Conservation (phyloP, 37 sponge, comb jelly and placozoan species). For the Halichondria panicea region DNA sequence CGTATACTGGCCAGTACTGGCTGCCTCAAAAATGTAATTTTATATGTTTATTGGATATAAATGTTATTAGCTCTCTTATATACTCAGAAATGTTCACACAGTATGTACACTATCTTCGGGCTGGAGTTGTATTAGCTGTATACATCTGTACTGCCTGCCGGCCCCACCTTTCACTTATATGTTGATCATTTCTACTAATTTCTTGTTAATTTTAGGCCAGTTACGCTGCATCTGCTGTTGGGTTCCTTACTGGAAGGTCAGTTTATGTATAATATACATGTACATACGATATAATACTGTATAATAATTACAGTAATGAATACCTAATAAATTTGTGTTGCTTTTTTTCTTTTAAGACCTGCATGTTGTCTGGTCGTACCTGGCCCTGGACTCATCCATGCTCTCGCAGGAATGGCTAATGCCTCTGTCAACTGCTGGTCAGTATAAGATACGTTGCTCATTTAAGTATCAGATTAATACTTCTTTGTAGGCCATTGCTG, state of each 20-base stretch:
- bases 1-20: no score
- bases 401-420: slow-evolving; percentile 93
- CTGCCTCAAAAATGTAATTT: no score
- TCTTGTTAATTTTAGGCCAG: slow-evolving; percentile 60
- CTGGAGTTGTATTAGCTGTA: no score
- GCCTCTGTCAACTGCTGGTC: slow-evolving; percentile 94
- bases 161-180: no score
- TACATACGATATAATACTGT: background rate
- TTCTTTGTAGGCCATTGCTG: slow-evolving; percentile 74
- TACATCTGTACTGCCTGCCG: no score
- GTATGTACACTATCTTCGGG: no score
- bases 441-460: background rate
- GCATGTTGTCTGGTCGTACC: slow-evolving; percentile 88
- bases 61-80: no score
- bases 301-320: background rate
- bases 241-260: slow-evolving; percentile 87
- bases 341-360: slow-evolving; percentile 50
- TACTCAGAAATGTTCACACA: no score
- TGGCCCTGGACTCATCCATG: slow-evolving; percentile 93
- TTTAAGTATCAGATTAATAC: background rate
- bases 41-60: no score
- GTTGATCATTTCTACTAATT: background rate
- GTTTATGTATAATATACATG: background rate
- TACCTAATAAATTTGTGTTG: background rate
- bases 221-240: slow-evolving; percentile 92